Evolutionary conservation across 2,888 invertebrate genomes (phyloP), one percentile per base, ranked within the genome.

Genomic region (Aphelenchoides bicaudatus): DNA sequence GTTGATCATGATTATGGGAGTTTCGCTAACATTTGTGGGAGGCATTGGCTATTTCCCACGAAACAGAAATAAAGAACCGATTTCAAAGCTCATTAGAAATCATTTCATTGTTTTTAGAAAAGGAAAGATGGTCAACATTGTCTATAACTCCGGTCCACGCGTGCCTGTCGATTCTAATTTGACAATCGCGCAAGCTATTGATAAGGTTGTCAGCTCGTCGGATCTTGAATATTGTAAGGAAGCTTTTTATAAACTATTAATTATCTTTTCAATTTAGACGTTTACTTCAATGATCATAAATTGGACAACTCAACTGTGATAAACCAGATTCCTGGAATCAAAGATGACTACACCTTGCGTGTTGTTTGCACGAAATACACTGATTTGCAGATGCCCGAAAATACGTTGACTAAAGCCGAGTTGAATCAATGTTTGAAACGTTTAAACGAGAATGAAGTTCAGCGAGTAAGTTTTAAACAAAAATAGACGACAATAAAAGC

Each of bases 51-150:
- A n/a, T n/a, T n/a, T n/a, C n/a, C n/a, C n/a, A n/a, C n/a, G n/a
- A n/a, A n/a, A n/a, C n/a, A n/a, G n/a, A n/a, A n/a, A n/a, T n/a
- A n/a, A n/a, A n/a, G n/a, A n/a, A n/a, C n/a, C n/a, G n/a, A n/a
- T n/a, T n/a, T n/a, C n/a, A n/a, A n/a, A n/a, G n/a, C n/a, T n/a
- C n/a, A n/a, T n/a, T n/a, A n/a, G n/a, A n/a, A n/a, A n/a, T n/a
- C n/a, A n/a, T n/a, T n/a, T n/a, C n/a, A n/a, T n/a, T n/a, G n/a
- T n/a, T n/a, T n/a, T n/a, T n/a, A n/a, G n/a, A n/a, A n/a, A n/a
- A n/a, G n/a, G n/a, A 13, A n/a, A 48, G 52, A 51, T 51, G 52
- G 52, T 51, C 6, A 34, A 34, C 21, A n/a, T 34, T 27, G 52
- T 51, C 1, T 51, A 34, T 27, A 34, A 31, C 2, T n/a, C 34